Evolutionary conservation across 53 echinoderm and acorn worm species (phyloP), one percentile per base, ranked within the genome.

Genomic region (Antedon mediterranea): DNA sequence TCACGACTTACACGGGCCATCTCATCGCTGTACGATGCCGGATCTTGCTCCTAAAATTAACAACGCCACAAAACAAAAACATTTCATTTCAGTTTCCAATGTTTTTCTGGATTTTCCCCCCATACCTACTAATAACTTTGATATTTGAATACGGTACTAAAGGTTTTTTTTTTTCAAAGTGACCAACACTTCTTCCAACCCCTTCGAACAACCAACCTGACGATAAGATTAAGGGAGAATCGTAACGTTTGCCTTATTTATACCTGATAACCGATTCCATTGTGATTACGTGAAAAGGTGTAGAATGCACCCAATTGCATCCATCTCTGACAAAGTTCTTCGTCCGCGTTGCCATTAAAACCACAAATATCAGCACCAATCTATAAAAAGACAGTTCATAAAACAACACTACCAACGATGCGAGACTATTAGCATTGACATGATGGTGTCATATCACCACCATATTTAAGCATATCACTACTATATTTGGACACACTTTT

Each of bases 41-140:
- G 89, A 37, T 89, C 89, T 85, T 89, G 89, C 73, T 82, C 85
- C 89, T 89, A 28, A 28, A 29, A 32, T 23, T 2, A 57, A 57
- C 2, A 15, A 57, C 23, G 57, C 23, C 9, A 23, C 9, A 57
- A 1, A 57, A 57, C 9, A 11, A 57, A 6, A 57, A 23, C 26
- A 18, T 18, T 6, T 4, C 4, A 37, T 11, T 37, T 37, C 37
- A 37, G 37, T 37, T 37, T 37, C 11, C 11, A 37, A 4, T 11
- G n/a, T n/a, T n/a, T n/a, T n/a, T n/a, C n/a, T n/a, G n/a, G n/a
- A n/a, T n/a, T n/a, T n/a, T n/a, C n/a, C n/a, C n/a, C n/a, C n/a
- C n/a, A n/a, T n/a, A n/a, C n/a, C n/a, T n/a, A n/a, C n/a, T n/a
- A n/a, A n/a, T n/a, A n/a, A n/a, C n/a, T n/a, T n/a, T n/a, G n/a